phyloP scores from a whole-genome alignment of 2,113 vertebrate genomes.

The Macaca mulatta region DNA sequence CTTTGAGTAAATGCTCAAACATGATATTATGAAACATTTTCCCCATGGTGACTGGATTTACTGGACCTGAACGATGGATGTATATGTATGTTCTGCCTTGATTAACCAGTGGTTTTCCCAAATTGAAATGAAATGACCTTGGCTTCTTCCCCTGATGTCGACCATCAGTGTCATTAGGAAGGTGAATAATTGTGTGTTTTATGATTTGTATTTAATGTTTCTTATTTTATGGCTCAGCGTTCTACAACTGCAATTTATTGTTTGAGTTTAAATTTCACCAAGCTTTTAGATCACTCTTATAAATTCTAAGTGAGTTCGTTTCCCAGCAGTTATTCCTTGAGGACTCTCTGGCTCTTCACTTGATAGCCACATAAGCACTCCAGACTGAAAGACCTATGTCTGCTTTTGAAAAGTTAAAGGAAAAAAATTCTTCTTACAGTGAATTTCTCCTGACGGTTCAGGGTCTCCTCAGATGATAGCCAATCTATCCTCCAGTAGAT shows the following conservation, averaged over 20 bases:
- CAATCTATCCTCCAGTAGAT: background rate
- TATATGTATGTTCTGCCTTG: background rate
- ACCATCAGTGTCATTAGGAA: background rate
- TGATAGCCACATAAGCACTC: background rate
- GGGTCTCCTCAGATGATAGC: background rate
- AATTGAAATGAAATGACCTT: constrained; percentile 54
- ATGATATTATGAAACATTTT: background rate
- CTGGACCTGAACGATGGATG: background rate
- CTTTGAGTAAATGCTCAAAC: constrained; percentile 5
- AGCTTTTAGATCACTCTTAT: background rate
- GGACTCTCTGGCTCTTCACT: background rate
- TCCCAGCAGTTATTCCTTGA: background rate
- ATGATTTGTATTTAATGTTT: background rate
- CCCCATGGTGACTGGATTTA: background rate
- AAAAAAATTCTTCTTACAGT: background rate
- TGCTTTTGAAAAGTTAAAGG: constrained; percentile 47
- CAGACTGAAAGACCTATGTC: background rate
- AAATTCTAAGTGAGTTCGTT: constrained; percentile 30
- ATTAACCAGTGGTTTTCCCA: constrained; percentile 33
- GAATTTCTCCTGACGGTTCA: constrained; percentile 42
- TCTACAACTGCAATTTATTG: constrained; percentile 40
- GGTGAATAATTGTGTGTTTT: constrained; percentile 8
- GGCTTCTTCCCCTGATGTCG: background rate
- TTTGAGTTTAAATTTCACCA: constrained; percentile 20
- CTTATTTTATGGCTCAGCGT: constrained; percentile 24